Base-by-base conservation (phyloP, 2,113 vertebrate species). In the Chionodraco myersi region DNA sequence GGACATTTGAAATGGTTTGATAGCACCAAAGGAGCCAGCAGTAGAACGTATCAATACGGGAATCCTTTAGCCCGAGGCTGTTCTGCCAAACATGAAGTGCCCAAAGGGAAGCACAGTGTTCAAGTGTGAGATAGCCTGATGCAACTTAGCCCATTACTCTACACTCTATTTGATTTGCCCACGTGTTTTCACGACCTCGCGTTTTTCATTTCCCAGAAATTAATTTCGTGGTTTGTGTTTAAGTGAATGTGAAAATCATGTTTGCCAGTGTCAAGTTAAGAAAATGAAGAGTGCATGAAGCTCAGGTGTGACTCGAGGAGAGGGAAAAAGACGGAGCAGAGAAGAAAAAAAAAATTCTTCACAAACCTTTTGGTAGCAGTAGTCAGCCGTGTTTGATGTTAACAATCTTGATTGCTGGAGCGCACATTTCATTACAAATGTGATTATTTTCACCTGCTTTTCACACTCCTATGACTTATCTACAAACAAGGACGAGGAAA, bases 1-100 rank as follows among this genome's bases (percentile, higher is more conserved):
- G 80, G 73, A 77, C 76, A 88, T 86, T 41, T 85, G 72, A 88
- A 85, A 82, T 86, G 74, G 87, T 80, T 69, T 82, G 70, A 88
- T 77, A 87, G 87, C 80, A 79, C 82, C 81, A 86, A 77, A 84
- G 84, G 68, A 87, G 76, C 69, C 82, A 54, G 66, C 77, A 84
- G 80, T 66, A 72, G 78, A 74, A 71, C 63, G 63, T 76, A 80
- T 89, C 84, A 80, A 59, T 89, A 79, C 76, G 72, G 76, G 88
- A 89, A 82, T 84, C 72, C 72, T 75, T 78, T 67, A 70, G 83
- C 92, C 90, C 4, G 23, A 56, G 90, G 92, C 89, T 44, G 60
- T 80, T 86, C 80, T 78, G 76, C 73, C 36, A 88, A 86, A 88
- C 78, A 90, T 74, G 69, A 87, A 87, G 72, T 75, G 36, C 78